Percentiles rank a stretch among this genome's conserved stretches.
phyloP scores from a whole-genome alignment of 2,113 vertebrate genomes.

The Cyphomyrus plagiostoma region DNA sequence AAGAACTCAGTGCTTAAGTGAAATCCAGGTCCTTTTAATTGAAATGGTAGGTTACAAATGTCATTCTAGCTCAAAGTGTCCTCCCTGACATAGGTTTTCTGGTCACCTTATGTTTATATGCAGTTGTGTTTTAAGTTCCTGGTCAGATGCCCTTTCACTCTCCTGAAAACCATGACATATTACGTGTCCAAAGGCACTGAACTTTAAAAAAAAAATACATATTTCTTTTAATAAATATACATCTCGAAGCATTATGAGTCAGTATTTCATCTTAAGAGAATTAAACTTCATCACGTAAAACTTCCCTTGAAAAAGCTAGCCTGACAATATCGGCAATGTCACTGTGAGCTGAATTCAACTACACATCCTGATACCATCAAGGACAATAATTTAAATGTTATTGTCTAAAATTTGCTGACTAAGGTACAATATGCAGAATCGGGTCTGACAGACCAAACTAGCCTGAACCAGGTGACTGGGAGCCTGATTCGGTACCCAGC shows the following conservation, averaged over 20 bases:
- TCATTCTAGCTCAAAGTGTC: not conserved
- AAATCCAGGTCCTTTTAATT: not conserved
- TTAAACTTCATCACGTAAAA: not conserved
- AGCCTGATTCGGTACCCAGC: not conserved
- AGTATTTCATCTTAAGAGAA: not conserved
- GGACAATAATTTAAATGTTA: not conserved
- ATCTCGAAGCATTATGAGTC: not conserved
- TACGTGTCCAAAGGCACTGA: not conserved
- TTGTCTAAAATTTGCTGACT: not conserved
- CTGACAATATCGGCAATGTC: not conserved
- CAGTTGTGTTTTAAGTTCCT: not conserved
- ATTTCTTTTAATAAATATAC: not conserved
- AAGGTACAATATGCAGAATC: not conserved
- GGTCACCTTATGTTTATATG: not conserved
- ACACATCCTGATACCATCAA: not conserved
- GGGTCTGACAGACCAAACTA: not conserved
- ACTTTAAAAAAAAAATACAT: not conserved
- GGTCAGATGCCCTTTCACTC: not conserved
- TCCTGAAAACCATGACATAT: not conserved
- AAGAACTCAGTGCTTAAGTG: too few species aligned
- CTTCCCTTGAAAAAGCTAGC: not conserved
- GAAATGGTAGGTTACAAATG: not conserved
- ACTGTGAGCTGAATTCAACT: not conserved
- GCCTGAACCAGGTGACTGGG: not conserved
- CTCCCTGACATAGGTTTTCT: not conserved